A percentile compares a stretch with the other conserved stretches of the same genome.
These are phyloP conservation scores for Zingel zingel DNA, from an alignment of 2,113 vertebrate species.

Conservation along the genomic window DNA sequence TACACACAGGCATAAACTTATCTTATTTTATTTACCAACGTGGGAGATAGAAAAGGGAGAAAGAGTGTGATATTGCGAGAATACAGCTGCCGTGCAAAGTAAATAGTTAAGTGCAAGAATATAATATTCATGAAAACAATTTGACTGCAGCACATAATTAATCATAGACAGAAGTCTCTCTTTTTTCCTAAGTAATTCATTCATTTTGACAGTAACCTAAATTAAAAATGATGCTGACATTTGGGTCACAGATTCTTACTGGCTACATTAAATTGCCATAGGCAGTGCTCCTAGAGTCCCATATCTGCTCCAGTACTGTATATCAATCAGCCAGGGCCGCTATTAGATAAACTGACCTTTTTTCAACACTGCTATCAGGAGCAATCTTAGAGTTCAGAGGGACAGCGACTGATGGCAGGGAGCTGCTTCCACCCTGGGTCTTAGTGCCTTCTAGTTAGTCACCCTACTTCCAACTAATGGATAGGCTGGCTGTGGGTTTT, in stretches of 20 bases:
- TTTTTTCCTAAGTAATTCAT: neutral
- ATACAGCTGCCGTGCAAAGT: too few species aligned
- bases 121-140: neutral
- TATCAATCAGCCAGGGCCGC: neutral
- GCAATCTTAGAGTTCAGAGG: neutral
- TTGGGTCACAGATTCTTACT: neutral
- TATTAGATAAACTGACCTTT: neutral
- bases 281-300: neutral
- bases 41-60: neutral
- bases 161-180: too few species aligned
- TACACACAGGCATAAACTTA: neutral
- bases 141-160: neutral
- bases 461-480: neutral
- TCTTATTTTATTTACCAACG: neutral
- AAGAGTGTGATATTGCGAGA: too few species aligned
- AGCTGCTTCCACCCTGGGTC: neutral
- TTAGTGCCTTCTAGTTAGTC: neutral
- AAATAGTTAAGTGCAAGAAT: neutral
- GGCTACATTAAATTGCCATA: neutral
- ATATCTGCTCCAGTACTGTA: too few species aligned
- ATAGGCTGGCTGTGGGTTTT: neutral
- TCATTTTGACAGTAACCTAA: neutral
- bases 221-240: neutral
- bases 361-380: neutral
- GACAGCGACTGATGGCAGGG: neutral